Evolutionary conservation across 1,140 invertebrate species (phyloP), one percentile per base, ranked within the genome.

Genomic region (Ceratosolen fusciceps): DNA sequence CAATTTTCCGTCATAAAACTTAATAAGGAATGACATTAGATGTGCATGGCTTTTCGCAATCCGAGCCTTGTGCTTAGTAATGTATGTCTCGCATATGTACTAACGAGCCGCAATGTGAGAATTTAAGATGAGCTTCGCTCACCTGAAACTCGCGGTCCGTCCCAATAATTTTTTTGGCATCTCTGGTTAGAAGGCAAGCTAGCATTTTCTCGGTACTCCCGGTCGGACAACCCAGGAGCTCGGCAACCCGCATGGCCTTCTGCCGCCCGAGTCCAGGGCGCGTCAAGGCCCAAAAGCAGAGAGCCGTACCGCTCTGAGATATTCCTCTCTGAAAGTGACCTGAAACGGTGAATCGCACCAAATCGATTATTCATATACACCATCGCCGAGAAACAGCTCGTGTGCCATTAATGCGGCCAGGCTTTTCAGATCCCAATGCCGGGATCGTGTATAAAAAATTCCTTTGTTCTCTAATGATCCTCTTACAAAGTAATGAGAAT

Each of bases 221-320:
- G 37, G 8, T 58, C 0, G 91, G 89, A 83, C 95, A 96, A 19
- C 90, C 86, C 1, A 95, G 80, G 72, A 92, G 84, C 82, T 92
- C 83, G 0, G 92, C 95, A 29, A 96, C 84, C 74, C 92, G 92
- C 60, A 91, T 87, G 0, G 95, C 93, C 80, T 94, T 93, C 14
- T 90, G 85, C 12, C 91, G 88, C 0, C 94, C 92, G 77, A 93
- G 89, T 16, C 92, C 93, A 34, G 93, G 88, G 72, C 88, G 91
- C 0, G 94, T 92, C 70, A 95, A 91, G 0, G 94, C 93, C 96
- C 96, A 97, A 0, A 94, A 92, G 84, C 94, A 94, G 12, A 96
- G 87, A 2, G 94, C 93, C 1, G 94, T 96, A 2, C 96, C 96
- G 84, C 95, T 95, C 88, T 96, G 93, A 0, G 94, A 93, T 76